Percentiles rank a stretch among this genome's conserved stretches.
Conservation (phyloP, 2,888 invertebrate genomes). For the Nemapogon koenigi region DNA sequence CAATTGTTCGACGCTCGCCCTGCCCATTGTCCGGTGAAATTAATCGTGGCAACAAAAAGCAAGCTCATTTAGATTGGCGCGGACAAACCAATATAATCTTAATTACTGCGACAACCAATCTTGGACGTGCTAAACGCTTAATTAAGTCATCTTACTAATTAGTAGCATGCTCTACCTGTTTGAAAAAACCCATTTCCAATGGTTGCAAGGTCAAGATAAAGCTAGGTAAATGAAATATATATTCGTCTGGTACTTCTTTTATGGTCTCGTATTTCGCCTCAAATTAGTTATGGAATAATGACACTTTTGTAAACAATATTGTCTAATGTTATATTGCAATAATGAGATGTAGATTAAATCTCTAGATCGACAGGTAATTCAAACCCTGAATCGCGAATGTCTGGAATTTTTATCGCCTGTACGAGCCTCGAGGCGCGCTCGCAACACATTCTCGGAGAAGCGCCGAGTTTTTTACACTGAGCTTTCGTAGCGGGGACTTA, state of each 20-base stretch:
- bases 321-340: background rate
- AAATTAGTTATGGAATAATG: no score
- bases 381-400: conserved; percentile 23
- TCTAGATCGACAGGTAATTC: conserved; percentile 4
- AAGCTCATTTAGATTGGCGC: conserved; percentile 18
- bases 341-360: background rate
- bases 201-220: no score
- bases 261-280: no score
- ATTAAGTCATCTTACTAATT: no score
- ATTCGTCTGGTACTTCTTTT: no score
- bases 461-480: conserved; percentile 41
- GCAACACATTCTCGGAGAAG: conserved; percentile 58
- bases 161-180: no score
- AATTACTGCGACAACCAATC: no score
- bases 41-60: conserved; percentile 41
- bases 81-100: conserved; percentile 2
- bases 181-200: no score
- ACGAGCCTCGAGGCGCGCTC: conserved; percentile 53
- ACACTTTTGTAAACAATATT: background rate
- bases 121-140: no score
- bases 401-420: conserved; percentile 61
- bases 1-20: conserved; percentile 40
- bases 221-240: no score
- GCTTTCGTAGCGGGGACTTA: background rate
- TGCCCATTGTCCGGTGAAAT: conserved; percentile 41